A percentile compares a stretch with the other conserved stretches of the same genome.
Evolutionary conservation across 2,113 vertebrate genomes (phyloP).

Genomic region (Hyla sarda): DNA sequence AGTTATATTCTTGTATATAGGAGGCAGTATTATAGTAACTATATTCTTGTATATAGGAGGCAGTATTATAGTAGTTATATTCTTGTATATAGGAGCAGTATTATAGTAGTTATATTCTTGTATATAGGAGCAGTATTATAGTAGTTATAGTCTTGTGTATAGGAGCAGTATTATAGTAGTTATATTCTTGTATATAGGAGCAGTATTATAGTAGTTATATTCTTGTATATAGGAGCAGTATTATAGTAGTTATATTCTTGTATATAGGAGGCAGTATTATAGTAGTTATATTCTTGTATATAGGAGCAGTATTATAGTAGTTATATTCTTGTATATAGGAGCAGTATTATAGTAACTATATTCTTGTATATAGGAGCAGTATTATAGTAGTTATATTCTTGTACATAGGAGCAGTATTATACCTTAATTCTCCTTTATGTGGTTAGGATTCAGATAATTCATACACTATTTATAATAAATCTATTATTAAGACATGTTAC

Average conservation of each 20-base stretch:
- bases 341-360: too few relatives aligned
- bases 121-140: too few relatives aligned
- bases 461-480: too few relatives aligned
- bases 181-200: neutral
- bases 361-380: too few relatives aligned
- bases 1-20: neutral
- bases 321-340: neutral
- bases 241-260: too few relatives aligned
- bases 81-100: neutral
- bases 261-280: neutral
- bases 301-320: neutral
- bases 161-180: neutral
- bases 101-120: neutral
- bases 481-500: neutral
- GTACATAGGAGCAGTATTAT: too few relatives aligned
- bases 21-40: neutral
- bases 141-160: too few relatives aligned
- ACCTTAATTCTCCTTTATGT: too few relatives aligned
- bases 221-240: neutral
- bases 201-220: constrained; percentile 12
- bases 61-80: too few relatives aligned
- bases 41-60: neutral
- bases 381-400: too few relatives aligned
- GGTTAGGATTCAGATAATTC: too few relatives aligned
- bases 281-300: constrained; percentile 11